A percentile compares a stretch with the other conserved stretches of the same genome.
Conservation (phyloP, 2,888 invertebrate species). For the Melipona beecheii region DNA sequence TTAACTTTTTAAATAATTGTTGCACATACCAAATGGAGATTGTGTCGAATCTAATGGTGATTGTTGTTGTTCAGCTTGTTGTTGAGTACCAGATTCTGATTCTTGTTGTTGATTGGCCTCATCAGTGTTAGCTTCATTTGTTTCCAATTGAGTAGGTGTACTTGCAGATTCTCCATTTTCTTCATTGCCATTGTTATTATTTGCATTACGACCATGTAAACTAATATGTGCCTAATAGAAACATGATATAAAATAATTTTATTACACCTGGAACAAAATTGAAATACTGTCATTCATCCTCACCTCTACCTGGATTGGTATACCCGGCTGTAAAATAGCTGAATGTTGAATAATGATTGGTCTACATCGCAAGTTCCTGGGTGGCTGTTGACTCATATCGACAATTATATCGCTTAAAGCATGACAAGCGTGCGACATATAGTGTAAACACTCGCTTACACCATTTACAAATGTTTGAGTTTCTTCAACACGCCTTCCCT, state of each 20-base stretch:
- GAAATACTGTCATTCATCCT: conserved; percentile 37
- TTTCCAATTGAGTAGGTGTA: conserved; percentile 52
- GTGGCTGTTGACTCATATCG: conserved; percentile 88
- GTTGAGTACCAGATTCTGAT: conserved; percentile 53
- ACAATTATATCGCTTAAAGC: conserved; percentile 94
- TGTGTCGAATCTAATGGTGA: conserved; percentile 60
- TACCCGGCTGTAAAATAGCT: conserved; percentile 88
- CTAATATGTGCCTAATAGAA: conserved; percentile 77
- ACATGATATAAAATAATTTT: conserved; percentile 7
- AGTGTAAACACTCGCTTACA: conserved; percentile 93
- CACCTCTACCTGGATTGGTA: conserved; percentile 88
- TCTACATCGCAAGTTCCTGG: conserved; percentile 89
- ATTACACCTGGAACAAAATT: background rate
- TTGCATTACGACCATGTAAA: conserved; percentile 73
- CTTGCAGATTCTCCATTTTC: conserved; percentile 60
- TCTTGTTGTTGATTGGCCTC: conserved; percentile 65
- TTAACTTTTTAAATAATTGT: background rate
- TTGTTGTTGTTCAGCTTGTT: conserved; percentile 61
- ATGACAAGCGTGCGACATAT: conserved; percentile 94
- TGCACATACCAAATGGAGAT: conserved; percentile 66
- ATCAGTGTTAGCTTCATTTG: conserved; percentile 48
- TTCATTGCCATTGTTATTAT: conserved; percentile 73
- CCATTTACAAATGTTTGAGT: conserved; percentile 90
- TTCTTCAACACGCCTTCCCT: conserved; percentile 81
- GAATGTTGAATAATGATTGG: conserved; percentile 90